Base-by-base conservation (phyloP, 2,113 vertebrate genomes). In the Kobus ellipsiprymnus region DNA sequence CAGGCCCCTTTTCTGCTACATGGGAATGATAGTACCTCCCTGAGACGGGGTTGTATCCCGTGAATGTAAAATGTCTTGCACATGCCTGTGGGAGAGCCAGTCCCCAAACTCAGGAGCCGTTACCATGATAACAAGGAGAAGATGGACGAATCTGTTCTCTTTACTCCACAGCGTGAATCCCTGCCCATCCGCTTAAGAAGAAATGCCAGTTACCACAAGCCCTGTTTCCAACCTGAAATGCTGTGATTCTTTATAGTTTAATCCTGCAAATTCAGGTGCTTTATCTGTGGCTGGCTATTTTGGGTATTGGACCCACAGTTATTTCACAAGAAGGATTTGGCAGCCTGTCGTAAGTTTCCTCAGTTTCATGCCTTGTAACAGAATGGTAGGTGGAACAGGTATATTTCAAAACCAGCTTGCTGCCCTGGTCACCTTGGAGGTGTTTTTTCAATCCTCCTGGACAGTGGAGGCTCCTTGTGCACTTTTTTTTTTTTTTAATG, bases 221-320 rank as follows among this genome's bases (percentile, higher is more conserved):
- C 48, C 92, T 95, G 19, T 94, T 98, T 98, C 87, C 33, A 17
- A 87, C 44, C 36, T 17, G 8, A 80, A 95, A 90, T 85, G 54
- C 96, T 97, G 74, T 36, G 91, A 96, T 89, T 91, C 23, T 30
- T 96, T 94, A 71, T 52, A 85, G 54, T 91, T 94, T 71, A 71
- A 90, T 60, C 44, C 67, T 86, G 64, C 17, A 83, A 80, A 96
- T 83, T 94, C 81, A 96, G 85, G 67, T 91, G 88, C 91, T 97
- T 71, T 62, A 54, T 86, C 85, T 52, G 64, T 90, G 83, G 33
- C 78, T 97, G 1, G 2, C 83, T 97, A 59, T 97, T 97, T 96
- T 90, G 46, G 57, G 86, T 93, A 48, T n/a, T 92, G 84, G 94
- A 97, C 77, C 85, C 83, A 77, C 15, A 46, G 40, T 67, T 57